phyloP scores from a whole-genome alignment of 2,113 vertebrate species.

The Vidua chalybeata region DNA sequence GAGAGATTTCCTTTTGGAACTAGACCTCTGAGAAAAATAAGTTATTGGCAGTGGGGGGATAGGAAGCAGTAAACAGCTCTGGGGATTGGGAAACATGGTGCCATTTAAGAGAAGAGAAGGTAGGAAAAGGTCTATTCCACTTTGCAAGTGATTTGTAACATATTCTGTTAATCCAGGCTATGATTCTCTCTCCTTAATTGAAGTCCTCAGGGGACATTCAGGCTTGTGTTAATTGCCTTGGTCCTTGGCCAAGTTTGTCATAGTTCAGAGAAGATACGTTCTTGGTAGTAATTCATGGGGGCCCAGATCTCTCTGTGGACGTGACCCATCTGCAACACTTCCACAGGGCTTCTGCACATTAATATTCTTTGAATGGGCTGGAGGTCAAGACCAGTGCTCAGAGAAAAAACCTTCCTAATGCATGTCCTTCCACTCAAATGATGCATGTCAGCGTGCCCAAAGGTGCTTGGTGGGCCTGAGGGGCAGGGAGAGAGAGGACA shows the following conservation, averaged over 20 bases:
- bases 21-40: background rate
- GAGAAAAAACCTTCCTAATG: background rate
- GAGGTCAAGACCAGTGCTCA: background rate
- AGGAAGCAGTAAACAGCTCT: background rate
- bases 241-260: background rate
- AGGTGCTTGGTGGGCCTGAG: background rate
- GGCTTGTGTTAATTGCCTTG: conserved; percentile 7
- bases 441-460: rapidly evolving
- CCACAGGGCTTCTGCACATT: background rate
- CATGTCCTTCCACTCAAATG: background rate
- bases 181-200: background rate
- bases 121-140: background rate
- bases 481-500: background rate
- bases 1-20: background rate
- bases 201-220: background rate
- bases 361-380: background rate
- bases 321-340: background rate
- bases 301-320: background rate
- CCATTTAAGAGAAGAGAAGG: background rate
- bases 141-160: background rate
- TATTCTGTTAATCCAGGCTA: background rate
- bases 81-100: background rate
- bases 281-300: background rate
- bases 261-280: background rate
- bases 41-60: background rate